A percentile compares a stretch with the other conserved stretches of the same genome.
Conservation (phyloP, 2,888 invertebrate genomes). For the Mantis religiosa region DNA sequence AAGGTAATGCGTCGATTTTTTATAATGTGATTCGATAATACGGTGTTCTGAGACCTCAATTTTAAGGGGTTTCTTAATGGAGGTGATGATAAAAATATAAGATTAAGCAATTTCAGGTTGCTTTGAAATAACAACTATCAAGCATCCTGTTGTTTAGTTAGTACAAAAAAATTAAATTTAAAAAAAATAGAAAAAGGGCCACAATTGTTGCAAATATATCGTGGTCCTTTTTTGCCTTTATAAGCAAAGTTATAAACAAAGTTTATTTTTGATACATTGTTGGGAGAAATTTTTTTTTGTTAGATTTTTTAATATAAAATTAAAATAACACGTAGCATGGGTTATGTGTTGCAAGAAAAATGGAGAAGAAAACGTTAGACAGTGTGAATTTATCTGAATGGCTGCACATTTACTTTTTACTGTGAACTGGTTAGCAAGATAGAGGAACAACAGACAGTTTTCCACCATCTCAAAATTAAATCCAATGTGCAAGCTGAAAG, state of each 20-base stretch:
- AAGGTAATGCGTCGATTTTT: constrained; percentile 26
- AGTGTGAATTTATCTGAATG: constrained; percentile 21
- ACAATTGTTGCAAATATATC: constrained; percentile 24
- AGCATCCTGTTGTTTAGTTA: constrained; percentile 33
- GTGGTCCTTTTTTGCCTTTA: constrained; percentile 40
- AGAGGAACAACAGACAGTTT: background rate
- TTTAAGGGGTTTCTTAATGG: constrained; percentile 30
- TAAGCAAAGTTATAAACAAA: constrained; percentile 44
- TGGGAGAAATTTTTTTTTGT: constrained; percentile 55
- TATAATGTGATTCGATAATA: constrained; percentile 15
- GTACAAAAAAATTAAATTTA: constrained; percentile 34
- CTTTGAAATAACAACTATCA: constrained; percentile 17
- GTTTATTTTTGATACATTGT: constrained; percentile 66
- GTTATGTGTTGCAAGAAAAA: constrained; percentile 28
- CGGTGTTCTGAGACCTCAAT: constrained; percentile 23
- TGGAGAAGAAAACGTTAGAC: constrained; percentile 30
- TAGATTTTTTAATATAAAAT: constrained; percentile 47
- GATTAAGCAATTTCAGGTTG: constrained; percentile 27
- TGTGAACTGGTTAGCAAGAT: constrained; percentile 1
- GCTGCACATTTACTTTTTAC: constrained; percentile 23
- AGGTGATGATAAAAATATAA: constrained; percentile 24
- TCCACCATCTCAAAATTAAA: constrained; percentile 24
- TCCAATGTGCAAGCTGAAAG: constrained; percentile 24
- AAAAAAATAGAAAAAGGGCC: constrained; percentile 32
- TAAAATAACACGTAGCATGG: constrained; percentile 30